Conservation (phyloP, 1,140 invertebrate genomes). For the Centruroides sculpturatus region DNA sequence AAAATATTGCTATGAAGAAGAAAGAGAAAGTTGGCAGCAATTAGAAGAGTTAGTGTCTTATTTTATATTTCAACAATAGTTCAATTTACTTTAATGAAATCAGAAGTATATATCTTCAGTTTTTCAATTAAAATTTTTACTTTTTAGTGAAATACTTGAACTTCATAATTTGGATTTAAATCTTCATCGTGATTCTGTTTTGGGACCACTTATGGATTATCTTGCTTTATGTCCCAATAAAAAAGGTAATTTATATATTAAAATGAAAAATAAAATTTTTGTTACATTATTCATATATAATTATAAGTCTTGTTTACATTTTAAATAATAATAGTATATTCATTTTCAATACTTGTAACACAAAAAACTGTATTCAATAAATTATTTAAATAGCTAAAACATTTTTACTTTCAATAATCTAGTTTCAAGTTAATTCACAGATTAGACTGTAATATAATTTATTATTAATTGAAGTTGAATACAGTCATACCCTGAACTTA, state of each 20-base stretch:
- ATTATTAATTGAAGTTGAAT: too few relatives aligned
- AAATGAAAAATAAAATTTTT: not conserved
- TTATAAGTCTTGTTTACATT: too few relatives aligned
- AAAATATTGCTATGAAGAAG: not conserved
- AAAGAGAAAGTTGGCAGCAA: slow-evolving; percentile 12
- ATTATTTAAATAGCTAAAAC: too few relatives aligned
- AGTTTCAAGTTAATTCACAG: too few relatives aligned
- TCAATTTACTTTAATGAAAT: not conserved
- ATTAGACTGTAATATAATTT: too few relatives aligned
- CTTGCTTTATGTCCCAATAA: slow-evolving; percentile 6
- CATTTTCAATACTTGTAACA: too few relatives aligned
- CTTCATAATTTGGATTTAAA: slow-evolving; percentile 13
- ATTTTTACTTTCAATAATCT: too few relatives aligned
- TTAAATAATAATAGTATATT: too few relatives aligned
- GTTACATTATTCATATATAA: too few relatives aligned
- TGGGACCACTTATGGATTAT: slow-evolving; percentile 14
- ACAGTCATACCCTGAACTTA: too few relatives aligned
- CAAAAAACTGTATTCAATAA: too few relatives aligned
- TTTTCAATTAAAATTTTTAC: not conserved
- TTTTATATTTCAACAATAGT: not conserved
- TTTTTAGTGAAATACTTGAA: slow-evolving; percentile 11
- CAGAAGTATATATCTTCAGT: not conserved
- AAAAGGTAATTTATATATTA: not conserved
- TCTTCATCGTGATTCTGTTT: slow-evolving; percentile 8
- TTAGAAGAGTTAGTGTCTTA: slow-evolving; percentile 6